Percentiles rank a stretch among this genome's conserved stretches.
Conservation (phyloP, 2,888 invertebrate genomes). For the Caenorhabditis doughertyi region DNA sequence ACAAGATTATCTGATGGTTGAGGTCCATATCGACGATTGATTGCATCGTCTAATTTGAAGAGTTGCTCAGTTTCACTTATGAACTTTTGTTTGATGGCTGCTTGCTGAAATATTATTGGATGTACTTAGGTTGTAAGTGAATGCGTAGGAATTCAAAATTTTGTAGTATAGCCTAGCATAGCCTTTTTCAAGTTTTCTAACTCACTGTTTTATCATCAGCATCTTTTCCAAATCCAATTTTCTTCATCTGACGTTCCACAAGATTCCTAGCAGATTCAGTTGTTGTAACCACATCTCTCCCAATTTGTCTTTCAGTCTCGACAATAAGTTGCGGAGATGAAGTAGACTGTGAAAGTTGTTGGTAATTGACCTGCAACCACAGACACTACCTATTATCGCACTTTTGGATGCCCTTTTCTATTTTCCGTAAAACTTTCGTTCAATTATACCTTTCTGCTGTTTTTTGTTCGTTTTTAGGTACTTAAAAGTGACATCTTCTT, state of each 20-base stretch:
- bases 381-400: conserved; percentile 40
- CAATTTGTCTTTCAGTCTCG: conserved; percentile 13
- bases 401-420: conserved; percentile 27
- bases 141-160: too few species aligned
- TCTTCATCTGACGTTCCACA: conserved; percentile 60
- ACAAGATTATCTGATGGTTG: conserved; percentile 44
- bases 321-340: background rate
- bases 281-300: conserved; percentile 2
- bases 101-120: too few species aligned
- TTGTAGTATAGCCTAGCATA: too few species aligned
- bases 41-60: conserved; percentile 52
- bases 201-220: conserved; percentile 39
- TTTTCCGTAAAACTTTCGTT: background rate
- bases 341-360: background rate
- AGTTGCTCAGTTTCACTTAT: conserved; percentile 63
- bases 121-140: too few species aligned
- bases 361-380: conserved; percentile 45
- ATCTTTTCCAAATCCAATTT: conserved; percentile 51
- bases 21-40: conserved; percentile 43
- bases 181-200: too few species aligned
- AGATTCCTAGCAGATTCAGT: conserved; percentile 41
- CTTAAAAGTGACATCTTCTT: conserved; percentile 14
- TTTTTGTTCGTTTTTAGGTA: background rate
- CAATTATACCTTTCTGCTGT: conserved; percentile 35
- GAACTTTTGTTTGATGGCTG: conserved; percentile 43